These are phyloP conservation scores for Leucopsar rothschildi DNA, from an alignment of 2,113 vertebrate species.

Conservation along the genomic window DNA sequence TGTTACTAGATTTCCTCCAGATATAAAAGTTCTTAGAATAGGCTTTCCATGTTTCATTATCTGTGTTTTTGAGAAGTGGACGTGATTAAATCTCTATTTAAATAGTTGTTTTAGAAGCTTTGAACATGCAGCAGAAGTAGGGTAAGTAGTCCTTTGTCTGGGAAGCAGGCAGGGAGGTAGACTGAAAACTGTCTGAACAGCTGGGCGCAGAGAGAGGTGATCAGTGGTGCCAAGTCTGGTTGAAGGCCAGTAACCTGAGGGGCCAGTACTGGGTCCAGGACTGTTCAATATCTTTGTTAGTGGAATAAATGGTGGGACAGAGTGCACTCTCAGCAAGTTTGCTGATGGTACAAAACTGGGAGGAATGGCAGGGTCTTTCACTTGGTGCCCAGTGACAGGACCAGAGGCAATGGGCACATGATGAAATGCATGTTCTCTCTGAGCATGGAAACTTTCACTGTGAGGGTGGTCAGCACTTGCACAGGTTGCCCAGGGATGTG, in stretches of 20 bases:
- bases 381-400: background rate
- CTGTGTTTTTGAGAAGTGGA: background rate
- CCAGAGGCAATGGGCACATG: fast-evolving
- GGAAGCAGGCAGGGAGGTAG: background rate
- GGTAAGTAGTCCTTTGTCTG: background rate
- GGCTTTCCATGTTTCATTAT: background rate
- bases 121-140: background rate
- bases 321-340: background rate
- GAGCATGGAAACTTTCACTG: background rate
- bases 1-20: background rate
- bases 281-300: background rate
- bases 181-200: background rate
- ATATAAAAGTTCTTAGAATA: background rate
- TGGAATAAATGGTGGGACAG: background rate
- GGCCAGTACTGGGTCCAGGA: background rate
- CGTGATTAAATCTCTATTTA: background rate
- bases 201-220: background rate
- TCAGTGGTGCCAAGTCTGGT: background rate
- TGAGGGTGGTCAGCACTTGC: background rate
- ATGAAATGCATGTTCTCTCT: background rate
- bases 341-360: background rate
- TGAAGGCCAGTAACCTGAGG: background rate
- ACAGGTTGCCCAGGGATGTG: background rate
- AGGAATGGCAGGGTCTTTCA: background rate
- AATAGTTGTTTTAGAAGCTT: background rate